Base-by-base conservation (phyloP, 2,113 vertebrate species). In the Anas platyrhynchos region DNA sequence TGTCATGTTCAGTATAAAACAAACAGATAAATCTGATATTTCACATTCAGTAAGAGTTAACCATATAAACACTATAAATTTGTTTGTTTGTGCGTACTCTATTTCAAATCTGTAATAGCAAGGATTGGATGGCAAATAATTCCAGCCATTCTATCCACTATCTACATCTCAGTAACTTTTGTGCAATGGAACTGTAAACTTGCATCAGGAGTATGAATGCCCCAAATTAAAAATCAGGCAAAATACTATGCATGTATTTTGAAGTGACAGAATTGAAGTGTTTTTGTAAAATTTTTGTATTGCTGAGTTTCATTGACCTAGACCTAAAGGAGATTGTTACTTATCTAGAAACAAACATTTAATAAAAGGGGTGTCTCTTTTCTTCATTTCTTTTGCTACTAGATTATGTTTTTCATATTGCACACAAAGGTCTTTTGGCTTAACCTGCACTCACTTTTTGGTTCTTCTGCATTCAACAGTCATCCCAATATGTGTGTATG, bases 401-500 rank as follows among this genome's bases (percentile, higher is more conserved):
- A 59, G 41, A 31, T 25, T 79, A 83, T 38, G 34, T 34, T 34
- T 52, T 80, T 41, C 4, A 5, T 38, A 69, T 31, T 0, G 0
- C 0, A 0, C 7, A 9, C 2, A 3, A 11, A 74, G 18, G 29
- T 50, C 15, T 29, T 76, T 86, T 50, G 36, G 78, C 8, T 72
- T 86, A 34, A 71, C 41, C 13, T 26, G n/a, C 16, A 56, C 32
- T 44, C 74, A 50, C 3, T 56, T 48, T 81, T 32, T 2, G 21
- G 25, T 31, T 17, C 31, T 25, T 44, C 31, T 71, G 27, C 6
- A 20, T 65, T 87, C 32, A 63, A 10, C 11, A 52, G 20, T 31
- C 7, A 4, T 32, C 52, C 11, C 1, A 55, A 7, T 34, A 74
- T 46, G 18, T 22, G 1, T 3, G 2, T 17, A 22, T 31, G n/a